phyloP scores from a whole-genome alignment of 1,140 invertebrate genomes.

The Venustaconcha ellipsiformis region DNA sequence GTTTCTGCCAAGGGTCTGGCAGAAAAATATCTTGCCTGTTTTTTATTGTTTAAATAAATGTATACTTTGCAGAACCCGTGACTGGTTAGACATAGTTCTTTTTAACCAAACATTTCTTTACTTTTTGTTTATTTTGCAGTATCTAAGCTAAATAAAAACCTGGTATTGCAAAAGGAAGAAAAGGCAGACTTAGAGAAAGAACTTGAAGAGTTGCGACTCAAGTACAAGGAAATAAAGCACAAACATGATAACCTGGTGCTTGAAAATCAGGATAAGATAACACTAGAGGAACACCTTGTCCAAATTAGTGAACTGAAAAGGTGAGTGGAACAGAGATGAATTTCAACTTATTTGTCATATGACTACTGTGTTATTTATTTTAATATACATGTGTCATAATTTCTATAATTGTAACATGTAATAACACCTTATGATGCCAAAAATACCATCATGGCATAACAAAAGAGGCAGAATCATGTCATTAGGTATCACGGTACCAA shows the following conservation, averaged over 20 bases:
- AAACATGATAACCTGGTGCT: conserved; percentile 52
- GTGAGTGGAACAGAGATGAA: conserved; percentile 25
- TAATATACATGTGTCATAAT: too few relatives aligned
- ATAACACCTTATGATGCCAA: too few relatives aligned
- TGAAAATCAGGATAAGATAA: conserved; percentile 38
- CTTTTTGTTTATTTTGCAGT: conserved; percentile 40
- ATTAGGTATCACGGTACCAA: too few relatives aligned
- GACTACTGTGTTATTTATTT: too few relatives aligned
- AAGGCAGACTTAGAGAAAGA: conserved; percentile 55
- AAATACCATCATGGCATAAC: too few relatives aligned
- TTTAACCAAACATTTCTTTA: background rate
- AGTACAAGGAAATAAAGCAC: conserved; percentile 48
- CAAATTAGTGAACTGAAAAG: conserved; percentile 55
- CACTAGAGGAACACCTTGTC: conserved; percentile 56
- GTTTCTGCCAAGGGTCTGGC: too few relatives aligned
- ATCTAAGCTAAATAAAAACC: conserved; percentile 50
- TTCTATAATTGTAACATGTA: too few relatives aligned
- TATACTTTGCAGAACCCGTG: too few relatives aligned
- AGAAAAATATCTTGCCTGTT: too few relatives aligned
- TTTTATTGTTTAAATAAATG: too few relatives aligned
- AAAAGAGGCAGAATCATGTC: too few relatives aligned
- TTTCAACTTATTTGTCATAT: conserved; percentile 1
- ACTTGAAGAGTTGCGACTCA: conserved; percentile 41
- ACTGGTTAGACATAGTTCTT: too few relatives aligned
- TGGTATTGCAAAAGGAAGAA: conserved; percentile 46